Evolutionary conservation across 2,113 vertebrate species (phyloP).

Genomic region (Gila orcuttii): DNA sequence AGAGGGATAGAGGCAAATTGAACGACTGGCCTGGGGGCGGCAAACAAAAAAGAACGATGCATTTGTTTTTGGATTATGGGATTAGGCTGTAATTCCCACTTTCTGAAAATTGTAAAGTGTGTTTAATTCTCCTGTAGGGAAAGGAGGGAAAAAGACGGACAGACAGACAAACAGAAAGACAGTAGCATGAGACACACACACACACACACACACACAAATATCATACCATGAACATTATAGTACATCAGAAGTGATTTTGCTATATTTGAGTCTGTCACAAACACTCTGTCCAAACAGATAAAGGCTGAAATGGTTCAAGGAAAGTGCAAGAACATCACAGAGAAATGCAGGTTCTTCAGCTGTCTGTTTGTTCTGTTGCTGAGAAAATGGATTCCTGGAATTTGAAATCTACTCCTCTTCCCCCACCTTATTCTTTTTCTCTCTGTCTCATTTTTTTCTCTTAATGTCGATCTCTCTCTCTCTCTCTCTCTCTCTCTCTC

Average conservation of each 20-base stretch:
- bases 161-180: conserved; percentile 12
- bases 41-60: not conserved
- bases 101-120: conserved; percentile 34
- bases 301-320: conserved; percentile 1
- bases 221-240: not conserved
- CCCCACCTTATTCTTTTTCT: not conserved
- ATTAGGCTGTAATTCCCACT: conserved; percentile 41
- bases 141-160: not conserved
- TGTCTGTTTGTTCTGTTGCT: conserved; percentile 41
- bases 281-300: conserved; percentile 1
- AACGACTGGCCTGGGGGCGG: not conserved
- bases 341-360: conserved; percentile 7
- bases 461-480: not conserved
- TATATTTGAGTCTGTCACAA: conserved; percentile 13
- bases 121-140: conserved; percentile 25
- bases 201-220: no score
- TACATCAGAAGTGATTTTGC: conserved; percentile 8
- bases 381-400: conserved; percentile 40
- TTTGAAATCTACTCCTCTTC: conserved; percentile 19
- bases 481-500: not conserved
- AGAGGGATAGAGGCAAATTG: conserved; percentile 24
- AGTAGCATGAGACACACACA: not conserved
- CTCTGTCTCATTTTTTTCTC: not conserved
- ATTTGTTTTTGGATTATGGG: conserved; percentile 48
- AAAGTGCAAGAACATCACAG: conserved; percentile 17